phyloP scores from a whole-genome alignment of 2,888 invertebrate species.

The Spicauda simplicius region DNA sequence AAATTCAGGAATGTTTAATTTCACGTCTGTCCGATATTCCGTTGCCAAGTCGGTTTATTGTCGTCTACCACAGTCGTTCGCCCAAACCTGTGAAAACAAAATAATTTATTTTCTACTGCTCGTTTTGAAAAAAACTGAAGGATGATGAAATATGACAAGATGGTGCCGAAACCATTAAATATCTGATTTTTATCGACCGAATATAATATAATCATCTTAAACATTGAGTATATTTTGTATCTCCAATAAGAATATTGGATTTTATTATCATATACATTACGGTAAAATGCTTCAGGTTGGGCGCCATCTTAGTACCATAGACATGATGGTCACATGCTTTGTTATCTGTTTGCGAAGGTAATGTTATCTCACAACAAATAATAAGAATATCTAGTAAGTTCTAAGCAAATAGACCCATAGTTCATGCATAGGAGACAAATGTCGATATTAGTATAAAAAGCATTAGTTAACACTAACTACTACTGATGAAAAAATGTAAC shows the following conservation, averaged over 20 bases:
- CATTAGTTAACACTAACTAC: constrained; percentile 57
- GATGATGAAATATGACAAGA: constrained; percentile 12
- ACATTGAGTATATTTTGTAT: not conserved
- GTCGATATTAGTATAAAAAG: constrained; percentile 64
- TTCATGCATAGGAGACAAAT: constrained; percentile 55
- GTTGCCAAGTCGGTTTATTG: constrained; percentile 20
- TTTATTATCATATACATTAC: not conserved
- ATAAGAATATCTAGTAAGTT: constrained; percentile 56
- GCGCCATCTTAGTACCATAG: constrained; percentile 29
- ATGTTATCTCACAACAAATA: constrained; percentile 85
- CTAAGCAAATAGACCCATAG: constrained; percentile 53
- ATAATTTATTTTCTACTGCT: constrained; percentile 6
- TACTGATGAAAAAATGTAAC: constrained; percentile 52
- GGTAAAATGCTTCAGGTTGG: constrained; percentile 20
- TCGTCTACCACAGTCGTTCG: constrained; percentile 49
- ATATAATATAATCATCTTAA: not conserved
- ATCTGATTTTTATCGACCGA: not conserved
- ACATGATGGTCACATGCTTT: constrained; percentile 49
- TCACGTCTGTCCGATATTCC: constrained; percentile 18
- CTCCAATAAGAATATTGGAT: not conserved
- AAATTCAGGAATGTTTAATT: constrained; percentile 42
- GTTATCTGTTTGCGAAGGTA: constrained; percentile 47
- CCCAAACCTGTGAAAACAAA: constrained; percentile 48
- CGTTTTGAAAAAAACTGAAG: constrained; percentile 8
- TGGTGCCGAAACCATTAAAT: constrained; percentile 19